Conservation (phyloP, 2,113 vertebrate species). For the Ornithorhynchus anatinus region DNA sequence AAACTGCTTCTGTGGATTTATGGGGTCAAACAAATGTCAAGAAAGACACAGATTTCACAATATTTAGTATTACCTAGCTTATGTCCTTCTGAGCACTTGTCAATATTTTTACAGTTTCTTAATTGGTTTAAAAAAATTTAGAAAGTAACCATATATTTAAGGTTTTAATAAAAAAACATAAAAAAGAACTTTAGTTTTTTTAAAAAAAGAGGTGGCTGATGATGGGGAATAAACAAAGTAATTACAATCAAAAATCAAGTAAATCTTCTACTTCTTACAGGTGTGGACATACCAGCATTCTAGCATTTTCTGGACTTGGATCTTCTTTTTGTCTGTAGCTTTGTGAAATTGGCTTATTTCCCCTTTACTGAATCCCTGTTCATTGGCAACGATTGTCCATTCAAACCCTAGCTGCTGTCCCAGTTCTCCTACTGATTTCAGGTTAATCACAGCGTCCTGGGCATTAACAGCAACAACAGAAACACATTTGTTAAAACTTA, state of each 20-base stretch:
- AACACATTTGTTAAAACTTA: no score
- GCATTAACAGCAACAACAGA: neutral
- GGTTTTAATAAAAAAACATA: no score
- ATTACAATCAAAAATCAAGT: neutral
- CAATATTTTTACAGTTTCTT: no score
- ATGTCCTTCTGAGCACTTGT: no score
- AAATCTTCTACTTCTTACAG: neutral
- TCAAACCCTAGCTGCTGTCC: conserved; percentile 76
- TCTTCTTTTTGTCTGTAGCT: conserved; percentile 68
- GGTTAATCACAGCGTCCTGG: conserved; percentile 80
- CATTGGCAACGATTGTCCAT: conserved; percentile 72
- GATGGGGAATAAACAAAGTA: neutral
- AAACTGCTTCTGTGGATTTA: no score
- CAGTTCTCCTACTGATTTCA: conserved; percentile 74
- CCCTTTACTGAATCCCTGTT: conserved; percentile 74
- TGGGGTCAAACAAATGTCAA: no score
- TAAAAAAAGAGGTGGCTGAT: neutral
- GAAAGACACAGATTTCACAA: no score
- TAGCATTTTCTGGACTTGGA: conserved; percentile 76
- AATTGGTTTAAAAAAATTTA: no score
- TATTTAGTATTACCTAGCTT: no score
- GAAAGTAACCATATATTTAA: no score
- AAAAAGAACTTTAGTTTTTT: no score
- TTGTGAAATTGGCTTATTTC: conserved; percentile 71
- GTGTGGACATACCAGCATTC: conserved; percentile 72